Evolutionary conservation across 2,113 vertebrate genomes (phyloP), one percentile per base, ranked within the genome.

Genomic region (Sapajus apella): DNA sequence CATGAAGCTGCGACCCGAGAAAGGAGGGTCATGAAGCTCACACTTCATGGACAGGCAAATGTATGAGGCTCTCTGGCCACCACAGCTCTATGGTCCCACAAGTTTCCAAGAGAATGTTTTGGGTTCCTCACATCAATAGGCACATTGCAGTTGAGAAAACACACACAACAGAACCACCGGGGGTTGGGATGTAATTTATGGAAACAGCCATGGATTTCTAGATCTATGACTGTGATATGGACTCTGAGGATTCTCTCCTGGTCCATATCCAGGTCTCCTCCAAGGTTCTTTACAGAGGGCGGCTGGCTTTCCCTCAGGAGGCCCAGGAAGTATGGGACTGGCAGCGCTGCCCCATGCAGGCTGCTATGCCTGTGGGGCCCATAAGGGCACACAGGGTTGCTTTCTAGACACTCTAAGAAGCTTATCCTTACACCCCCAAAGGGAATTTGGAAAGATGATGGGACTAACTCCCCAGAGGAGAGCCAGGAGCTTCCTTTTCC

Each of bases 91-190:
- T 17, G 27, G 45, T 23, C 30, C 77, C 25, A 50, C 3, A 35
- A 21, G 72, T 40, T 75, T 45, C 43, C 6, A 4, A 8, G 50
- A 68, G 35, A 50, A 9, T 4, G 55, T 20, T 40, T 70, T 2
- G 5, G 73, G 40, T 23, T 13, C 52, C 73, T 83, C 13, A 40
- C 5, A 23, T 0, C 8, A 58, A 47, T 16, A 50, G 0, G 12
- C 16, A 76, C 4, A 5, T 7, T 18, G 5, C 1, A 35, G 55
- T 30, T 84, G 4, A 37, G 58, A 70, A 68, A 64, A 61, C 35
- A 43, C 0, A 8, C 2, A 40, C 1, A 0, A 25, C 0, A 6
- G 27, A 30, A 52, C 25, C 45, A 79, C 43, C 32, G 37, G 37
- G 43, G 45, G 6, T 32, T 37, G 75, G 84, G 50, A 2, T 87